These are phyloP conservation scores for Caenorhabditis zanzibari DNA, from an alignment of 2,888 invertebrate species.

Conservation along the genomic window DNA sequence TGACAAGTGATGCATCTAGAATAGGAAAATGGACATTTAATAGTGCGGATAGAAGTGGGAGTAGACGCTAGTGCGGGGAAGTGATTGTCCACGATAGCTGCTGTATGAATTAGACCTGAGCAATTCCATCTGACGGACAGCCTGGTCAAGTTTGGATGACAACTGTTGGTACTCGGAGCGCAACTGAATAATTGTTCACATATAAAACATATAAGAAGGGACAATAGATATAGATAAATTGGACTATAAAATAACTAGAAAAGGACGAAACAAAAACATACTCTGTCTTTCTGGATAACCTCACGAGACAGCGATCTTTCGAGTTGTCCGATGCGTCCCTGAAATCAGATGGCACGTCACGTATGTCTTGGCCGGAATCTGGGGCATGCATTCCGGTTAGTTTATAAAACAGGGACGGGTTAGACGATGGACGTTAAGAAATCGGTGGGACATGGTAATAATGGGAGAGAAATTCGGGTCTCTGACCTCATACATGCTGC, in stretches of 20 bases:
- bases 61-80: conserved; percentile 81
- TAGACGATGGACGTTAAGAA: conserved; percentile 59
- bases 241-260: neutral
- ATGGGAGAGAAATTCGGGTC: conserved; percentile 2
- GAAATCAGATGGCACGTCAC: conserved; percentile 67
- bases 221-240: neutral
- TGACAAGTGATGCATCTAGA: conserved; percentile 19
- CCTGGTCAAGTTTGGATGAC: conserved; percentile 81
- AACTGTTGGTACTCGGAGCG: conserved; percentile 81
- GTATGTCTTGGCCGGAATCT: conserved; percentile 25
- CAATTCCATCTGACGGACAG: conserved; percentile 82
- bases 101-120: conserved; percentile 81
- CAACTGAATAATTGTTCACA: conserved; percentile 74
- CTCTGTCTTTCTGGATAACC: conserved; percentile 81
- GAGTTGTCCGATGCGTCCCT: conserved; percentile 82
- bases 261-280: conserved; percentile 69
- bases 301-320: conserved; percentile 83
- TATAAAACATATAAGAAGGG: conserved; percentile 16
- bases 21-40: conserved; percentile 60
- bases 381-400: conserved; percentile 63
- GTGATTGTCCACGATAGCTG: conserved; percentile 75
- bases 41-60: conserved; percentile 83
- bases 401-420: conserved; percentile 46
- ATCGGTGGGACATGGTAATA: conserved; percentile 20
- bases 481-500: conserved; percentile 79